Evolutionary conservation across 2,888 invertebrate genomes (phyloP).

Genomic region (Macrophya alboannulata): DNA sequence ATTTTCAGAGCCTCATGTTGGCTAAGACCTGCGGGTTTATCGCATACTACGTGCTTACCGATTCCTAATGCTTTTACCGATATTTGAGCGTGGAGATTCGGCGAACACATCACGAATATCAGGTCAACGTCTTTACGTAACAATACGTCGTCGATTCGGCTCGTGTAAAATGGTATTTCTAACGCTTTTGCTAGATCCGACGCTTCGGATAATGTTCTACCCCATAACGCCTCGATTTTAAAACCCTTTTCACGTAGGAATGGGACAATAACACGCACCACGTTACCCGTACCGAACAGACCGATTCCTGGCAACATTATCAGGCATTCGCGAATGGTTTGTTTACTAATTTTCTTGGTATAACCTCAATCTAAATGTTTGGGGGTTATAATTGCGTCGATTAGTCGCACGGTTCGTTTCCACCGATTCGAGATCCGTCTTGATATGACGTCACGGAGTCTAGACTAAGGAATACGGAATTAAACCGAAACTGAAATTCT

Average conservation of each 20-base stretch:
- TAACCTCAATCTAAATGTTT: neutral
- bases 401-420: neutral
- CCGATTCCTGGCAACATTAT: constrained; percentile 96
- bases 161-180: constrained; percentile 93
- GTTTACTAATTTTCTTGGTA: neutral
- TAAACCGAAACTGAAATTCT: neutral
- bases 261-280: constrained; percentile 93
- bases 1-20: constrained; percentile 96
- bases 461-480: neutral
- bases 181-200: constrained; percentile 90
- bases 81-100: constrained; percentile 96
- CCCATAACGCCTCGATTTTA: constrained; percentile 97
- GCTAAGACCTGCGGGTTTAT: constrained; percentile 95
- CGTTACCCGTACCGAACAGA: constrained; percentile 95
- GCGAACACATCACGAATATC: constrained; percentile 96
- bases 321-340: neutral
- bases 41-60: constrained; percentile 98
- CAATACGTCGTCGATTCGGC: constrained; percentile 95
- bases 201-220: constrained; percentile 90
- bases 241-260: constrained; percentile 96
- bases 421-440: neutral
- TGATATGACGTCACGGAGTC: neutral
- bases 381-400: neutral
- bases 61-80: constrained; percentile 98
- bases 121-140: constrained; percentile 96